phyloP scores from a whole-genome alignment of 2,888 invertebrate genomes.

The Hermaeophaga mercurialis region DNA sequence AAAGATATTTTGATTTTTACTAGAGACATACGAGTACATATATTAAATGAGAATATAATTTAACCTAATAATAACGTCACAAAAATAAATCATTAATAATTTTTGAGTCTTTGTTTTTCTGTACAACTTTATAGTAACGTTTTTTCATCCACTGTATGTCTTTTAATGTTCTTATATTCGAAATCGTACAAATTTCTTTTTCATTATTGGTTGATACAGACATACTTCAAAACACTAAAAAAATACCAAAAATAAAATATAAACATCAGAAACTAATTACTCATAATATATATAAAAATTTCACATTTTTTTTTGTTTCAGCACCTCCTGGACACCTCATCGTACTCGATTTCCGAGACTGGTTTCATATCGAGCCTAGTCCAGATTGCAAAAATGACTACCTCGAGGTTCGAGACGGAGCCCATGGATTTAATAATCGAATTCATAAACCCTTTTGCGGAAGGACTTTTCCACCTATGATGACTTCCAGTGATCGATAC shows the following conservation, averaged over 20 bases:
- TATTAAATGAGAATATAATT: too few species aligned
- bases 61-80: too few species aligned
- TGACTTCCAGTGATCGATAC: conserved; percentile 73
- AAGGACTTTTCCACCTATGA: conserved; percentile 70
- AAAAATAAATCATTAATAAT: too few species aligned
- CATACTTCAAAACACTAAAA: background rate
- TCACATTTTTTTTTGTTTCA: conserved; percentile 50
- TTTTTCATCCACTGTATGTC: too few species aligned
- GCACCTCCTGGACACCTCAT: conserved; percentile 69
- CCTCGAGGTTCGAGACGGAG: conserved; percentile 82
- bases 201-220: background rate
- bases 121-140: too few species aligned
- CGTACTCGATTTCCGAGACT: conserved; percentile 79
- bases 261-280: background rate
- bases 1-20: too few species aligned
- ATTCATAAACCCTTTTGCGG: conserved; percentile 69
- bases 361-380: conserved; percentile 73
- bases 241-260: background rate
- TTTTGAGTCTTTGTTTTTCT: too few species aligned
- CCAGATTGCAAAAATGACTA: conserved; percentile 78
- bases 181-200: too few species aligned
- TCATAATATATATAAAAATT: background rate
- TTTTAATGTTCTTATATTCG: too few species aligned
- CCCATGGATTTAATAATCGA: conserved; percentile 72
- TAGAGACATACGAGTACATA: too few species aligned